Evolutionary conservation across 2,113 vertebrate genomes (phyloP).

Genomic region (Strix aluco): DNA sequence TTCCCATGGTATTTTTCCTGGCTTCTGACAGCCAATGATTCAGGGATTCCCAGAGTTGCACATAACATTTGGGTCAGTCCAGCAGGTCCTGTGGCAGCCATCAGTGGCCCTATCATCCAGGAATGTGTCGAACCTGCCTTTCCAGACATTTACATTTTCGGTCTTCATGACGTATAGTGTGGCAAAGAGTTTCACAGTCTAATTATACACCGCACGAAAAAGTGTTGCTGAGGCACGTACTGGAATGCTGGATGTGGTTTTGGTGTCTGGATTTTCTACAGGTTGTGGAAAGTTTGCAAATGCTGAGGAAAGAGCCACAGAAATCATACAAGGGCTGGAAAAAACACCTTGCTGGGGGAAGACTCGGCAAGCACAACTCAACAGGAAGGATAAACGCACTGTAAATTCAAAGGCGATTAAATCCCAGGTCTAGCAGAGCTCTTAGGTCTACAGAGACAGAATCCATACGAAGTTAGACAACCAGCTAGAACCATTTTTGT

Average conservation of each 20-base stretch:
- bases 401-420: neutral
- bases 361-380: neutral
- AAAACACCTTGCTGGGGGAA: neutral
- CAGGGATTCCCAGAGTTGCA: neutral
- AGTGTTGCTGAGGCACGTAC: neutral
- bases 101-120: neutral
- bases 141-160: neutral
- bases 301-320: neutral
- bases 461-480: too few relatives aligned
- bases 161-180: neutral
- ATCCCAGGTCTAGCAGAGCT: neutral
- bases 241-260: neutral
- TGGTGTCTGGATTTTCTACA: neutral
- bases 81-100: neutral
- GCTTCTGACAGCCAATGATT: neutral
- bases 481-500: neutral
- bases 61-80: neutral
- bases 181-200: neutral
- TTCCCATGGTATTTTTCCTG: neutral
- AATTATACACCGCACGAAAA: fast-evolving
- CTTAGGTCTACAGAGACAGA: neutral
- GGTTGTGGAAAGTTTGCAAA: neutral
- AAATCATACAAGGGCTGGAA: neutral
- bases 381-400: neutral
- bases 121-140: neutral